Percentiles rank a stretch among this genome's conserved stretches.
Evolutionary conservation across 2,113 vertebrate genomes (phyloP).

Genomic region (Chionis minor): DNA sequence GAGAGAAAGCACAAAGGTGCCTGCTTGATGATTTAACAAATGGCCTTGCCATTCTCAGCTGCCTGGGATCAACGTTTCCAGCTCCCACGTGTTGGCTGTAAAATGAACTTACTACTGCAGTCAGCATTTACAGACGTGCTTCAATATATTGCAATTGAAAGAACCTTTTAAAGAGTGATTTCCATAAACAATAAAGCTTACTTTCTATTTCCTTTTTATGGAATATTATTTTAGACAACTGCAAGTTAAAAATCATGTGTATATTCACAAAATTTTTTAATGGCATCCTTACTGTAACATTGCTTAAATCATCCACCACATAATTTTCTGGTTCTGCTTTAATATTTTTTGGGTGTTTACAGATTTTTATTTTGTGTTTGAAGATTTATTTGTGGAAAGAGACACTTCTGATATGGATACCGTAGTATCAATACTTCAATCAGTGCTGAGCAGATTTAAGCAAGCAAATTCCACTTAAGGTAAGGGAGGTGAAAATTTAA

Average conservation of each 20-base stretch:
- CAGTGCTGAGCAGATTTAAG: neutral
- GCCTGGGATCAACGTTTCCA: neutral
- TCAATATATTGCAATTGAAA: neutral
- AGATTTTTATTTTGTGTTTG: neutral
- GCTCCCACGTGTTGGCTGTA: neutral
- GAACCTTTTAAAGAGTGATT: constrained; percentile 11
- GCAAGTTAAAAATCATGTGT: neutral
- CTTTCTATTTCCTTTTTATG: constrained; percentile 4
- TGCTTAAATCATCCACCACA: neutral
- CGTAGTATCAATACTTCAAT: neutral
- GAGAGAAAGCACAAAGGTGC: neutral
- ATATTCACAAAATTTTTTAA: neutral
- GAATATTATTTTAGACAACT: neutral
- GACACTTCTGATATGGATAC: neutral
- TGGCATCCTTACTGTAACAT: neutral
- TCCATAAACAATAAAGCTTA: neutral
- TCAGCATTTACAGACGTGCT: neutral
- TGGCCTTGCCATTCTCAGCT: neutral
- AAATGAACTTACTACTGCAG: constrained; percentile 16
- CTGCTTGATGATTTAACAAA: neutral
- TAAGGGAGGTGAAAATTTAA: neutral
- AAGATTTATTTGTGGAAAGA: neutral
- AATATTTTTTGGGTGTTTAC: neutral
- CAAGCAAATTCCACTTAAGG: neutral
- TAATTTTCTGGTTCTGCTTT: neutral